A percentile compares a stretch with the other conserved stretches of the same genome.
phyloP scores from a whole-genome alignment of 2,113 vertebrate species.

The Gymnobelideus leadbeateri region DNA sequence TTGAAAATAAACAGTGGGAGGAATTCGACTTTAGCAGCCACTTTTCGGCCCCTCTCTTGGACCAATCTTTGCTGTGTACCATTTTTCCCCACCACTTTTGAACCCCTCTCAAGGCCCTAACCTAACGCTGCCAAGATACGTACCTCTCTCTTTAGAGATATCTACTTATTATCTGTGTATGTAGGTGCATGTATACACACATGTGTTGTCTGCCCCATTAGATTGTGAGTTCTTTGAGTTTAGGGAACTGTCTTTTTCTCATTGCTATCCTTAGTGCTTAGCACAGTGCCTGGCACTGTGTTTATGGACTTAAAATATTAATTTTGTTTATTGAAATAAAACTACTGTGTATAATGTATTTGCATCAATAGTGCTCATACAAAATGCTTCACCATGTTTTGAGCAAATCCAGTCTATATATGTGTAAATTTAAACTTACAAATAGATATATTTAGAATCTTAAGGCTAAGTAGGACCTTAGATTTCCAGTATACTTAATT shows the following conservation, averaged over 20 bases:
- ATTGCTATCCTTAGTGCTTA: neutral
- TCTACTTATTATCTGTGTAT: neutral
- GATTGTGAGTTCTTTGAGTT: neutral
- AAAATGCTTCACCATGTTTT: neutral
- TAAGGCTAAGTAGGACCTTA: neutral
- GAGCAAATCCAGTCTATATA: neutral
- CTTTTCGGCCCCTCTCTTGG: neutral
- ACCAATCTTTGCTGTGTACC: neutral
- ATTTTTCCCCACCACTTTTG: neutral
- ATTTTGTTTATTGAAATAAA: neutral
- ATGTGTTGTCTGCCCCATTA: neutral
- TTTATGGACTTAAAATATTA: neutral
- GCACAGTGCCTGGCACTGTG: neutral
- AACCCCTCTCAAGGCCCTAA: neutral
- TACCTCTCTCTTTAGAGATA: neutral
- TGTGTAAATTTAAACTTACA: neutral
- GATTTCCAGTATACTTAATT: neutral
- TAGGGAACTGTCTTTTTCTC: too few species aligned
- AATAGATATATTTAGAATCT: neutral
- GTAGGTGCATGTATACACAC: neutral
- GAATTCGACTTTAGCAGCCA: neutral
- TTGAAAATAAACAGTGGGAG: too few species aligned
- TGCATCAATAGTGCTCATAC: neutral
- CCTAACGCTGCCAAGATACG: neutral
- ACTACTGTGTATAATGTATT: neutral